Evolutionary conservation across 2,888 invertebrate genomes (phyloP).

Genomic region (Rhingia rostrata): DNA sequence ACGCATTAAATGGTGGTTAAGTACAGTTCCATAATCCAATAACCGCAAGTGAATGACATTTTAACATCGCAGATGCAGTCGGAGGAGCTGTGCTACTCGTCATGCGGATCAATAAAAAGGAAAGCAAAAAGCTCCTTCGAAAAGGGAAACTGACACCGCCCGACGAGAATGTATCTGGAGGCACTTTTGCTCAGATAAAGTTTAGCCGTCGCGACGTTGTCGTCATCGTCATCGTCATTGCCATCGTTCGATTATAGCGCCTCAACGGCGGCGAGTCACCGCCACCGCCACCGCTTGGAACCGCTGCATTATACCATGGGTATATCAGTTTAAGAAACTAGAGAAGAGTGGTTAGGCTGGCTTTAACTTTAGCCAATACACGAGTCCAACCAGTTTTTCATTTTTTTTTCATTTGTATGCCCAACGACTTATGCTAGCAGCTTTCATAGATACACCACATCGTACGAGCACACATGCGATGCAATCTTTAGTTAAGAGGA

Average conservation of each 20-base stretch:
- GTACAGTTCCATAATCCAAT: slow-evolving; percentile 73
- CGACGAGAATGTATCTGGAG: slow-evolving; percentile 10
- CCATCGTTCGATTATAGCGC: slow-evolving; percentile 27
- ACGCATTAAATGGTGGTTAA: slow-evolving; percentile 70
- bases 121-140: slow-evolving; percentile 41
- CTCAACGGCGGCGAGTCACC: background rate
- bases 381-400: slow-evolving; percentile 68
- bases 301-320: slow-evolving; percentile 5
- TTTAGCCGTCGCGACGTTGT: slow-evolving; percentile 30
- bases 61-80: background rate
- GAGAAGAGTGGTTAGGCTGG: slow-evolving; percentile 59
- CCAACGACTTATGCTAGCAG: too few relatives aligned
- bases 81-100: slow-evolving; percentile 4
- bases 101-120: slow-evolving; percentile 1
- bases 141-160: slow-evolving; percentile 62
- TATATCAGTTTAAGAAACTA: slow-evolving; percentile 57
- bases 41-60: slow-evolving; percentile 74
- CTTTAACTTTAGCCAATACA: slow-evolving; percentile 52
- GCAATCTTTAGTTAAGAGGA: slow-evolving; percentile 61
- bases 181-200: slow-evolving; percentile 24
- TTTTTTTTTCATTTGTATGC: slow-evolving; percentile 1
- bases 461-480: slow-evolving; percentile 34
- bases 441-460: too few relatives aligned
- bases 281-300: slow-evolving; percentile 18
- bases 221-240: slow-evolving; percentile 15